Evolutionary conservation across 2,113 vertebrate species (phyloP).

Genomic region (Onychostruthus taczanowskii): DNA sequence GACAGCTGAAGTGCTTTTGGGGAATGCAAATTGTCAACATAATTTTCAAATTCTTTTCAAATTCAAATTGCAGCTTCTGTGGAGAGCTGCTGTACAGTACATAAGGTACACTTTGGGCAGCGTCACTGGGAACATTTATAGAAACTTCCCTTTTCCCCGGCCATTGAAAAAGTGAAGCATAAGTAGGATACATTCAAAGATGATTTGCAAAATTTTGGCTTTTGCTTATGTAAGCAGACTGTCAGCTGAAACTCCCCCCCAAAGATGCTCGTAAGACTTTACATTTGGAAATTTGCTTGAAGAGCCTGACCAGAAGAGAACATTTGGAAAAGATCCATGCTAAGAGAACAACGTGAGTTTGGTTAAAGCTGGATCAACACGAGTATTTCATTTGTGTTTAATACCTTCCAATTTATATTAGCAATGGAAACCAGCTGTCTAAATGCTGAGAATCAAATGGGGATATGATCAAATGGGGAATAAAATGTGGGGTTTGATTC

Average conservation of each 20-base stretch:
- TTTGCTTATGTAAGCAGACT: conserved; percentile 47
- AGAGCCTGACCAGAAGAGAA: background rate
- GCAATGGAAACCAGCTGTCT: background rate
- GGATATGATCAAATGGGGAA: background rate
- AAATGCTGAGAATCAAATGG: background rate
- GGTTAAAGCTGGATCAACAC: background rate
- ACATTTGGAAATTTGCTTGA: background rate
- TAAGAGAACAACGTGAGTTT: background rate
- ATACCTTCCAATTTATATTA: background rate
- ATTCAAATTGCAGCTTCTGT: conserved; percentile 52
- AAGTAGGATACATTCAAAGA: conserved; percentile 6
- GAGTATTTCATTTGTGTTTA: background rate
- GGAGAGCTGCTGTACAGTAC: conserved; percentile 13
- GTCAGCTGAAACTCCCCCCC: conserved; percentile 8
- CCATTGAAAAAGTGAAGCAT: conserved; percentile 31
- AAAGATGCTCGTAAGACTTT: background rate
- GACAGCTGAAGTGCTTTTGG: conserved; percentile 16
- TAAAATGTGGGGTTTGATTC: background rate
- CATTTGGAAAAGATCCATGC: background rate
- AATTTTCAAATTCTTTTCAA: conserved; percentile 54
- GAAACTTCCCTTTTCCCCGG: background rate
- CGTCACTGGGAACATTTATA: conserved; percentile 40
- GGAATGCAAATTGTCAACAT: conserved; percentile 42
- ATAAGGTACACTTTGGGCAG: conserved; percentile 24
- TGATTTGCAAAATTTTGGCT: conserved; percentile 24